These are phyloP conservation scores for Thereuonema tuberculata DNA, from an alignment of 1,140 invertebrate genomes.

Conservation along the genomic window DNA sequence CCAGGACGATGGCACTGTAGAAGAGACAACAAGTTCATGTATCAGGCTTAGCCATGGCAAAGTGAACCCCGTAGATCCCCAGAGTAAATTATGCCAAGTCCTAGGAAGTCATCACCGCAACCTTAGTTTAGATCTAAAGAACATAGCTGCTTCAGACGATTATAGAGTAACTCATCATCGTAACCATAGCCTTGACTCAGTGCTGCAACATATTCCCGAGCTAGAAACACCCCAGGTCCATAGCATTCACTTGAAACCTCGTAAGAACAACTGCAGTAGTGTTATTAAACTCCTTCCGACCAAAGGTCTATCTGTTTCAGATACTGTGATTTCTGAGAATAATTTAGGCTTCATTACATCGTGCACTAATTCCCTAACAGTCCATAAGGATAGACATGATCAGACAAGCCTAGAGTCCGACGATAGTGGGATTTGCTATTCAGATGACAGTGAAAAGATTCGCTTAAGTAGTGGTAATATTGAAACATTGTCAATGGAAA, in stretches of 20 bases:
- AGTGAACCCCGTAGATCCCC: no score
- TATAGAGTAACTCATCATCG: slow-evolving; percentile 49
- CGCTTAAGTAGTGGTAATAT: slow-evolving; percentile 28
- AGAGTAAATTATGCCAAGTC: no score
- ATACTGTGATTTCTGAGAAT: not conserved
- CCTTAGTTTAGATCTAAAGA: slow-evolving; percentile 51
- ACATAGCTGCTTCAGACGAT: not conserved
- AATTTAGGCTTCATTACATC: not conserved
- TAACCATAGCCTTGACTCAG: slow-evolving; percentile 74
- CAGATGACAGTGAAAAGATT: slow-evolving; percentile 45
- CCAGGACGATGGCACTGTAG: no score
- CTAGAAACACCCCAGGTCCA: not conserved
- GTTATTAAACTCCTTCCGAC: no score
- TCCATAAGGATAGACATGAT: slow-evolving; percentile 36
- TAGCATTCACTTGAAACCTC: not conserved
- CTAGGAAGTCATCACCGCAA: slow-evolving; percentile 68
- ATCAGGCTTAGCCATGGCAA: no score
- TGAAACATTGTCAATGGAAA: no score
- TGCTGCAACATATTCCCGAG: slow-evolving; percentile 29
- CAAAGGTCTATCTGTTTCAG: not conserved
- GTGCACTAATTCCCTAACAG: not conserved
- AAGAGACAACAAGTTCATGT: no score
- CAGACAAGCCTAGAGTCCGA: slow-evolving; percentile 64
- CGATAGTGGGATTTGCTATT: slow-evolving; percentile 66
- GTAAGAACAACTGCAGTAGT: not conserved